A percentile compares a stretch with the other conserved stretches of the same genome.
phyloP scores from a whole-genome alignment of 1,140 invertebrate species.

The Rhyzopertha dominica region DNA sequence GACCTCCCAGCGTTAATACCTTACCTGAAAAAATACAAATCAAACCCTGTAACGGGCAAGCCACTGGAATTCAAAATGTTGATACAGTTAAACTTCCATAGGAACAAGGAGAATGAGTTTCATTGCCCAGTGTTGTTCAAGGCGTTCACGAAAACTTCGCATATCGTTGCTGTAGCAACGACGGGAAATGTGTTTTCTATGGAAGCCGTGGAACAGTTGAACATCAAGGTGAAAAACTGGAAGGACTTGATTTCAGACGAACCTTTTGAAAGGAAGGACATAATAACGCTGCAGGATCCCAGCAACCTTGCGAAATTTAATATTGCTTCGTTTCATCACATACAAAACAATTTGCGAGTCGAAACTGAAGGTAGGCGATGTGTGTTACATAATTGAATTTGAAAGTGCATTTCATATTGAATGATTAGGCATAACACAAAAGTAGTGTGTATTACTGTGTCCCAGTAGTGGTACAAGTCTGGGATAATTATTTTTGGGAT shows the following conservation, averaged over 20 bases:
- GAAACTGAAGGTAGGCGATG: conserved; percentile 67
- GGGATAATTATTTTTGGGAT: too few species aligned
- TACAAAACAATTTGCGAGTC: conserved; percentile 91
- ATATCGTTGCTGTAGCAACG: conserved; percentile 85
- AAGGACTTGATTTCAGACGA: conserved; percentile 91
- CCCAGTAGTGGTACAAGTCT: too few species aligned
- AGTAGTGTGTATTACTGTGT: too few species aligned
- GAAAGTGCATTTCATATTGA: too few species aligned
- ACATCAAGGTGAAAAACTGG: conserved; percentile 91
- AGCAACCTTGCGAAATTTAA: conserved; percentile 91
- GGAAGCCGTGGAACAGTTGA: conserved; percentile 96
- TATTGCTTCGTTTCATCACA: conserved; percentile 88
- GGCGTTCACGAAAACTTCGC: conserved; percentile 89
- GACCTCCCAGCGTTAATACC: conserved; percentile 82
- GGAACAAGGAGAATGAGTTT: conserved; percentile 78
- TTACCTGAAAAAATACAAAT: conserved; percentile 89
- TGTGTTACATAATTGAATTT: too few species aligned
- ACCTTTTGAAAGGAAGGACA: conserved; percentile 84
- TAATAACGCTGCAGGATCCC: conserved; percentile 94
- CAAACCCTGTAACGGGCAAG: conserved; percentile 92
- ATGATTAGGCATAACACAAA: too few species aligned
- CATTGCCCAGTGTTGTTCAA: conserved; percentile 96
- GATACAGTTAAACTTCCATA: conserved; percentile 84
- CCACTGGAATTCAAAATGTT: conserved; percentile 82
- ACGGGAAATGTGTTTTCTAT: conserved; percentile 96